Evolutionary conservation across 1,140 invertebrate genomes (phyloP).

Genomic region (Ceratitis capitata): DNA sequence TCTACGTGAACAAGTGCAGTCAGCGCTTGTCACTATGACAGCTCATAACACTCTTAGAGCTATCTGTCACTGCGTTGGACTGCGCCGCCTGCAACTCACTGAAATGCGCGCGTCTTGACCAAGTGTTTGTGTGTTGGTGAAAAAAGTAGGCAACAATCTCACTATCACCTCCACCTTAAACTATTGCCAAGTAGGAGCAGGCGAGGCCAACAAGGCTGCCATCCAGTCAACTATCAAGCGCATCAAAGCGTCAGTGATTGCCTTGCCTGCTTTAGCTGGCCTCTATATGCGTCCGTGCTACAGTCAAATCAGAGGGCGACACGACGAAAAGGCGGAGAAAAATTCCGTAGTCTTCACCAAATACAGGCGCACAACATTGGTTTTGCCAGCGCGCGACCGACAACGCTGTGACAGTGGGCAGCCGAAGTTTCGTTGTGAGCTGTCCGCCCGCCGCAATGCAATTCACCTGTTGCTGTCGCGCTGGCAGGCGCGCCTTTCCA

Average conservation of each 20-base stretch:
- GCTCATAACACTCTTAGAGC: not conserved
- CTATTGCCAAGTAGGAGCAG: not conserved
- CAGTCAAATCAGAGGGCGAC: not conserved
- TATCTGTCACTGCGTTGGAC: not conserved
- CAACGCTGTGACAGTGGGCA: not conserved
- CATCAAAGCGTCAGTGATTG: not conserved
- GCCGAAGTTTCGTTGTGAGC: not conserved
- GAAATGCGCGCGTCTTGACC: too few species aligned
- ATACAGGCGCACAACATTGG: constrained; percentile 14
- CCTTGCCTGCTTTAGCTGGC: too few species aligned
- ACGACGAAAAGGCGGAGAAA: not conserved
- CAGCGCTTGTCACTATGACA: constrained; percentile 15
- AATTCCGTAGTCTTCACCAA: not conserved
- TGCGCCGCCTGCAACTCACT: not conserved
- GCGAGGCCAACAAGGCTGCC: not conserved
- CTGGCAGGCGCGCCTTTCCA: not conserved
- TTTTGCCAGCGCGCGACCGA: not conserved
- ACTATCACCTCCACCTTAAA: not conserved
- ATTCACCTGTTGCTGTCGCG: not conserved
- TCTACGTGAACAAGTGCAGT: constrained; percentile 4
- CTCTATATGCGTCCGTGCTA: not conserved
- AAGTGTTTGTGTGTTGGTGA: not conserved
- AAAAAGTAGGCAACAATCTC: not conserved
- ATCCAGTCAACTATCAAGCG: not conserved
- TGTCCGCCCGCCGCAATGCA: not conserved